Evolutionary conservation across 1,140 invertebrate species (phyloP).

Genomic region (Drosophila tani): DNA sequence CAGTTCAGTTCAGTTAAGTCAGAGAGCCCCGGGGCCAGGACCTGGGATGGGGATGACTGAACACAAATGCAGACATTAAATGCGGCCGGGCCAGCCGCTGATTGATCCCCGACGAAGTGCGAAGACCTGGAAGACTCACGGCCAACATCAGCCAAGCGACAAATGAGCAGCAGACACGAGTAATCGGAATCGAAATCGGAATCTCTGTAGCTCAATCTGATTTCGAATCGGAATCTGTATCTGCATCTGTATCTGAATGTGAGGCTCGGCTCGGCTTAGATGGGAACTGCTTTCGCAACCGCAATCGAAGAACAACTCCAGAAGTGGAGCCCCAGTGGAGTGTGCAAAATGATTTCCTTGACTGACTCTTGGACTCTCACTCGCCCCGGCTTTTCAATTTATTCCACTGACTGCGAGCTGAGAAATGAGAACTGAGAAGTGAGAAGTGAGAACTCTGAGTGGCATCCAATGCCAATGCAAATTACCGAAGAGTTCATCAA

Average conservation of each 20-base stretch:
- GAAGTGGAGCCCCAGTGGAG: constrained; percentile 52
- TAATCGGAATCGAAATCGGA: constrained; percentile 12
- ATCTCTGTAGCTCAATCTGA: neutral
- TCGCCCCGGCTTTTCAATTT: constrained; percentile 55
- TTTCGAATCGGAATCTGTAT: constrained; percentile 2
- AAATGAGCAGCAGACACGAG: constrained; percentile 71
- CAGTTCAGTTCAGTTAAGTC: neutral
- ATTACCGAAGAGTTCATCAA: constrained; percentile 65
- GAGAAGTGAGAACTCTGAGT: neutral
- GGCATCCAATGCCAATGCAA: constrained; percentile 55
- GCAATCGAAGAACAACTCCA: constrained; percentile 43
- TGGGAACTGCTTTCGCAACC: constrained; percentile 50
- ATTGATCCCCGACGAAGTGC: constrained; percentile 46
- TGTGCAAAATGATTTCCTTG: constrained; percentile 72
- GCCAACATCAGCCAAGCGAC: constrained; percentile 66
- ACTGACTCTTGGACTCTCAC: constrained; percentile 37
- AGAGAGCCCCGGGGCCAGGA: constrained; percentile 16
- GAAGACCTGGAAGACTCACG: constrained; percentile 19
- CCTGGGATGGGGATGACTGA: constrained; percentile 26
- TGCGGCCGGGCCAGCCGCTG: constrained; percentile 15
- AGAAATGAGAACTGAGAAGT: neutral
- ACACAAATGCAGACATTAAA: constrained; percentile 50
- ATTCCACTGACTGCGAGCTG: constrained; percentile 38
- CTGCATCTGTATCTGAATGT: neutral
- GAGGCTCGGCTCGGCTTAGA: neutral